Base-by-base conservation (phyloP, 2,113 vertebrate species). In the Variabilichromis moorii region DNA sequence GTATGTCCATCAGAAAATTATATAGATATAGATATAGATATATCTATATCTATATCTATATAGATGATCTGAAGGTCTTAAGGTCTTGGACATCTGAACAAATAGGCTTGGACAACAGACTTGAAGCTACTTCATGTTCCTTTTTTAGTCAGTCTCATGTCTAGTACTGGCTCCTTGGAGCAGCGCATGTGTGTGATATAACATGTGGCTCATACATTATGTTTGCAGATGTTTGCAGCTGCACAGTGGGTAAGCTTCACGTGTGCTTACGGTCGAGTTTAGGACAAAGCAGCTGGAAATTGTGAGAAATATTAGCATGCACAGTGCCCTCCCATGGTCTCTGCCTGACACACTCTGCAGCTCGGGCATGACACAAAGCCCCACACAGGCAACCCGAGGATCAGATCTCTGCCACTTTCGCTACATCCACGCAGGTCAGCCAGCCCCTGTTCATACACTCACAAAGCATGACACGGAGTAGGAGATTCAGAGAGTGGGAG, bases 231-330 rank as follows among this genome's bases (percentile, higher is more conserved):
- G 76, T 87, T 80, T 89, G 76, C 73, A 76, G 26, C 28, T 51
- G 10, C 45, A 78, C 45, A 51, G 57, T n/a, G 82, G 86, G 73
- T n/a, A 71, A 78, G 85, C 80, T 5, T 10, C 86, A 86, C n/a
- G 17, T 79, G 83, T 37, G 83, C 76, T 83, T 42, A 37, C 6
- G 9, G 71, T 80, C 3, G 24, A 86, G 90, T 85, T 86, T 84
- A 57, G 81, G 54, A 82, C 31, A 84, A 51, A 86, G 82, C 81
- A 28, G 81, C 82, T 78, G 81, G 63, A 79, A 87, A 88, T 5
- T 5, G 50, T 17, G 79, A 37, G 55, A 61, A 90, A 91, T 95
- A 93, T 93, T 91, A 93, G 93, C 93, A 93, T 93, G 92, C 92
- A 88, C 85, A 82, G 85, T 86, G 86, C 86, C 80, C 86, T 89